phyloP scores from a whole-genome alignment of 2,797 vertebrate genomes.

The Thunnus albacares region DNA sequence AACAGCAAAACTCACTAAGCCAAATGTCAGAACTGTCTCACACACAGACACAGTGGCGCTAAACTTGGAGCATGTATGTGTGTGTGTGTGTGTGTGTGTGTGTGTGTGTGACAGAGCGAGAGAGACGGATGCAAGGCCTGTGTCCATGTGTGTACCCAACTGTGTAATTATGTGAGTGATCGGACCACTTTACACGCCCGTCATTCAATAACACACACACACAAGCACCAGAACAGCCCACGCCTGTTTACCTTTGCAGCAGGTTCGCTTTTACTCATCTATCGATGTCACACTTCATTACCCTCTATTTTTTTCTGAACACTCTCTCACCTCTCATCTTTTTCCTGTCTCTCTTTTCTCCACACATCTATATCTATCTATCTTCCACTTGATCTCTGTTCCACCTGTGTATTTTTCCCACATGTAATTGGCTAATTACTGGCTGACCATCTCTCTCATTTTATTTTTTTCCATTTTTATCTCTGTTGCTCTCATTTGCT shows the following conservation, averaged over 20 bases:
- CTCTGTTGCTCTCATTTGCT: background rate
- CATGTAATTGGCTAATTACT: background rate
- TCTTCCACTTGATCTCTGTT: background rate
- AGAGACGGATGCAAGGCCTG: conserved; percentile 14
- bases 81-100: conserved; percentile 12
- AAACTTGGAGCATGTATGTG: conserved; percentile 22
- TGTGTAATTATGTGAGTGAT: conserved; percentile 74
- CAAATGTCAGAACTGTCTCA: conserved; percentile 65
- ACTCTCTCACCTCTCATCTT: conserved; percentile 27
- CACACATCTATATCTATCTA: conserved; percentile 2
- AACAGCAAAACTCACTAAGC: conserved; percentile 63
- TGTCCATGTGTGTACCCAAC: conserved; percentile 46
- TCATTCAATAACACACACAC: conserved; percentile 65
- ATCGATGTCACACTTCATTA: conserved; percentile 66
- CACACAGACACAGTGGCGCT: conserved; percentile 34
- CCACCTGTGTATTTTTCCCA: background rate
- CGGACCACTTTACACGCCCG: conserved; percentile 58
- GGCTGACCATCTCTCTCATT: background rate
- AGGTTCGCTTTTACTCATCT: conserved; percentile 63
- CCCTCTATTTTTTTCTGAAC: conserved; percentile 44
- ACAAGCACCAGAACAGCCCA: conserved; percentile 40
- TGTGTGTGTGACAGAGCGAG: conserved; percentile 5
- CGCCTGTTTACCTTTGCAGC: conserved; percentile 59
- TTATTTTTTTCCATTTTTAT: background rate
- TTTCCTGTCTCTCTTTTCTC: conserved; percentile 36